A percentile compares a stretch with the other conserved stretches of the same genome.
These are phyloP conservation scores for Papilio machaon DNA, from an alignment of 1,140 invertebrate species.

Conservation along the genomic window DNA sequence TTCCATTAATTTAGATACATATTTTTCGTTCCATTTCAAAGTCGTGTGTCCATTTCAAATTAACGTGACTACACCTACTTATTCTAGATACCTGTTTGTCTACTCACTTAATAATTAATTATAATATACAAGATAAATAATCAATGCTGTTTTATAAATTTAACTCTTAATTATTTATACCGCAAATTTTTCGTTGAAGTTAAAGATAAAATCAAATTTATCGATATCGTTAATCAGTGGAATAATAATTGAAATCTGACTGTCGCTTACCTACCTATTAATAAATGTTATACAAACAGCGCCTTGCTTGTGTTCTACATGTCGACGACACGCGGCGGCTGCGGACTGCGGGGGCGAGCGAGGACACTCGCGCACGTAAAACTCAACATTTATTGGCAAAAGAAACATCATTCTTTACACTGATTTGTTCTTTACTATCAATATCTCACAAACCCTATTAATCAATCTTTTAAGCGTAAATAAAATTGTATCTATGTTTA, in stretches of 20 bases:
- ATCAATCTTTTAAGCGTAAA: too few relatives aligned
- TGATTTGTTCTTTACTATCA: constrained; percentile 3
- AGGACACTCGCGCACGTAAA: constrained; percentile 47
- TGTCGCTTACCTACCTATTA: constrained; percentile 52
- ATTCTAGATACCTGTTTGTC: neutral
- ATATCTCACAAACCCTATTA: neutral
- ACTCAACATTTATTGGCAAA: constrained; percentile 33
- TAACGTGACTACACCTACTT: too few relatives aligned
- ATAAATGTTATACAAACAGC: constrained; percentile 69
- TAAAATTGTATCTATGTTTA: too few relatives aligned
- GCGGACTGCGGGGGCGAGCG: constrained; percentile 57
- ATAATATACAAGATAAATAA: neutral
- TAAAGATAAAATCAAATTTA: neutral
- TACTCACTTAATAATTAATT: neutral
- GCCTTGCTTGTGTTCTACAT: constrained; percentile 64
- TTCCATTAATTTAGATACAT: neutral
- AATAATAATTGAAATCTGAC: constrained; percentile 47
- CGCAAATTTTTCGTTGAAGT: neutral
- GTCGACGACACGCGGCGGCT: constrained; percentile 56
- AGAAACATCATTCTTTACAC: neutral
- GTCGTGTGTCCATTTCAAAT: too few relatives aligned
- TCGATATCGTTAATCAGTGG: constrained; percentile 38
- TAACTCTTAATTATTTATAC: neutral
- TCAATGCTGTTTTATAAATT: neutral
- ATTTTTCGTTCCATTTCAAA: neutral